phyloP scores from a whole-genome alignment of 37 sponge, comb jelly and placozoan species.

The Halisarca cf. caerulea region DNA sequence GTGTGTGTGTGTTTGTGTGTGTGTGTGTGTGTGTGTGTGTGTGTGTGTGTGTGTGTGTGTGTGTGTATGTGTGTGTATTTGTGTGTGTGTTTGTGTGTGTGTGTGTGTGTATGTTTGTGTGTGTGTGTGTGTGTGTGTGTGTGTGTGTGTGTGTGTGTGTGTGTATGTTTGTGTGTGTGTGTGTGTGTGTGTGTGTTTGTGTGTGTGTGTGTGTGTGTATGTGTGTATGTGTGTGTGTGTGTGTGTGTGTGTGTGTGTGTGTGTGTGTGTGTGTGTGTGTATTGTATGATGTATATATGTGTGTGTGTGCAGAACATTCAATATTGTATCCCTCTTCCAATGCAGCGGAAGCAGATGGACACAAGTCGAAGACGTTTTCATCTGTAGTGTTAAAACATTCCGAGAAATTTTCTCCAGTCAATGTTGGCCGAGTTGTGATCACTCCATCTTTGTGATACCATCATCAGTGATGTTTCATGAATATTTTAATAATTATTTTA shows the following conservation, averaged over 20 bases:
- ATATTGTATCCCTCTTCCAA: background rate
- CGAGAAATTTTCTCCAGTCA: too few relatives aligned
- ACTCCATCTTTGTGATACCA: too few relatives aligned
- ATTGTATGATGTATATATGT: background rate
- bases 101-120: background rate
- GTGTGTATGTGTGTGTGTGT: background rate
- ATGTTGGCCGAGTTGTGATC: too few relatives aligned
- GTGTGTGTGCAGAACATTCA: background rate
- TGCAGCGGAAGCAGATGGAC: constrained; percentile 67
- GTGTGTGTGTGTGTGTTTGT: background rate
- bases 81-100: too few relatives aligned
- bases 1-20: background rate
- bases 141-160: background rate
- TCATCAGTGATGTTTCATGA: too few relatives aligned
- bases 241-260: background rate
- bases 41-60: background rate
- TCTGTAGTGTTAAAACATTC: constrained; percentile 53
- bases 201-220: background rate
- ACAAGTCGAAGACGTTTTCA: constrained; percentile 72
- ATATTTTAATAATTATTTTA: too few relatives aligned
- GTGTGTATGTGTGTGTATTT: background rate
- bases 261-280: background rate
- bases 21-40: background rate
- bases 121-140: background rate
- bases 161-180: background rate